These are phyloP conservation scores for Cricetomys ansorgei DNA, from an alignment of 2,113 vertebrate genomes.

Conservation along the genomic window DNA sequence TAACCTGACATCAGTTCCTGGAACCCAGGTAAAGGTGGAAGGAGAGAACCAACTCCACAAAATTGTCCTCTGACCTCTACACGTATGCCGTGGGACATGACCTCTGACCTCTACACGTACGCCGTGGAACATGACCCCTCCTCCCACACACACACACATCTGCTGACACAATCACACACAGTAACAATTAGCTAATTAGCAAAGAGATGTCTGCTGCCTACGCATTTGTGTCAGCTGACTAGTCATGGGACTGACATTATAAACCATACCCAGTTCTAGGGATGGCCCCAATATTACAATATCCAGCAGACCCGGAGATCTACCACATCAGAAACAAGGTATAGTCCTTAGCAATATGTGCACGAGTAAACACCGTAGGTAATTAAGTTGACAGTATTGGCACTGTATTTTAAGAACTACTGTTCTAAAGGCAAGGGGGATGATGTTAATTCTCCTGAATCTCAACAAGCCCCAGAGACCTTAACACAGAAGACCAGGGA, in stretches of 20 bases:
- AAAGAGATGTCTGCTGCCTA: neutral
- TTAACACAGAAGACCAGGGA: neutral
- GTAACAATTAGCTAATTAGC: neutral
- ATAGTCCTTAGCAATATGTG: neutral
- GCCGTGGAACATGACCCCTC: too few relatives aligned
- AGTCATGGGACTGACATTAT: neutral
- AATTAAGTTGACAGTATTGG: neutral
- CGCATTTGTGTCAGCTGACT: neutral
- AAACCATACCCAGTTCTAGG: slow-evolving; percentile 9
- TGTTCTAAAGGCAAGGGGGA: neutral
- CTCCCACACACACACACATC: too few relatives aligned
- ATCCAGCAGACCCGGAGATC: neutral
- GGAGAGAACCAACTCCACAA: neutral
- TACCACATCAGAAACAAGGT: neutral
- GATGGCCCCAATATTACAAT: neutral
- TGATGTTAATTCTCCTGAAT: neutral
- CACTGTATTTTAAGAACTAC: neutral
- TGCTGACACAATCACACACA: neutral
- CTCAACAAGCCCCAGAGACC: neutral
- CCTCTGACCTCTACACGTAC: too few relatives aligned
- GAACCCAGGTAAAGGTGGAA: neutral
- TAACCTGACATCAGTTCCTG: neutral
- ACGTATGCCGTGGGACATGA: too few relatives aligned
- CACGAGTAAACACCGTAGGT: neutral
- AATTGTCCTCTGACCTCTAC: neutral